Percentiles rank a stretch among this genome's conserved stretches.
These are phyloP conservation scores for Sarotherodon lohbergeri DNA, from an alignment of 2,113 vertebrate species.

Conservation along the genomic window DNA sequence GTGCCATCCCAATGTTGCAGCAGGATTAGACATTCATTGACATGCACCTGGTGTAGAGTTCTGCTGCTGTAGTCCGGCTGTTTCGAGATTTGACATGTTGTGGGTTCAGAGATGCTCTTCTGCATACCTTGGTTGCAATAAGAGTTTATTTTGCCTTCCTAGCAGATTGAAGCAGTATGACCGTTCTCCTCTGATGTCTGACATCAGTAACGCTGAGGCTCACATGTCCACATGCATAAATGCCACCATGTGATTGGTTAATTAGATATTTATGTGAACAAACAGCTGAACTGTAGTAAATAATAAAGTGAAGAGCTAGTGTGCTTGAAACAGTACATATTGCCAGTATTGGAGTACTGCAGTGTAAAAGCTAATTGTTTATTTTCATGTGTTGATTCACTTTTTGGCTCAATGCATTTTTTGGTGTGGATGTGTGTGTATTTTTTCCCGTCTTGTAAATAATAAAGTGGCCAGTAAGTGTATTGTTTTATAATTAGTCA, in stretches of 20 bases:
- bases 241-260: neutral
- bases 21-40: neutral
- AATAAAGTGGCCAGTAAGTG: neutral
- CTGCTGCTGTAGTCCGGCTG: neutral
- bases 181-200: neutral
- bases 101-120: neutral
- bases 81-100: neutral
- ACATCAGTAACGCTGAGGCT: fast-evolving
- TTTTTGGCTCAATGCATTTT: neutral
- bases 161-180: neutral
- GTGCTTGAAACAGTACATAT: neutral
- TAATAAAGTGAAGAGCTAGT: neutral
- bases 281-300: neutral
- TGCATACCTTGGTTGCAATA: neutral
- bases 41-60: neutral
- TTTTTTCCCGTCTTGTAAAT: neutral
- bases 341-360: neutral
- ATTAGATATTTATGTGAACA: neutral
- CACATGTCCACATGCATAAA: neutral
- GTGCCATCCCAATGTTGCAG: neutral
- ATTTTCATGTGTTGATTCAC: neutral
- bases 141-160: neutral
- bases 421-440: neutral
- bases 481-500: neutral
- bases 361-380: neutral